phyloP scores from a whole-genome alignment of 2,797 vertebrate species.

The Sorex maritimensis region DNA sequence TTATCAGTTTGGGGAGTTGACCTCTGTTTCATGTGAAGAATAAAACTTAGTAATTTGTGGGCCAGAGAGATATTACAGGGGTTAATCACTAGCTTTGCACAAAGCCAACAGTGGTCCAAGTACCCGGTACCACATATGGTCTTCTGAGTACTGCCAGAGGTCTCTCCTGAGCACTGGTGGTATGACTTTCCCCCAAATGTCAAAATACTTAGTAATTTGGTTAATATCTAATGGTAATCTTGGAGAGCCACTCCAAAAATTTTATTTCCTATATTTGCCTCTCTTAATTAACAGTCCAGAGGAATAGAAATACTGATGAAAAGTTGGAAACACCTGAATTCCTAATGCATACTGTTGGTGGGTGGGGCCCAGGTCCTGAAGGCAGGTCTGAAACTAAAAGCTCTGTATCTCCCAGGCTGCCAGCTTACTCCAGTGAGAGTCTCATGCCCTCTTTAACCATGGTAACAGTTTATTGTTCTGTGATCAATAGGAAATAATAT shows the following conservation, averaged over 20 bases:
- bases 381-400: neutral
- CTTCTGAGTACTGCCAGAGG: too few species aligned
- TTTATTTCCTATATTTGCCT: neutral
- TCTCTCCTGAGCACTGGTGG: too few species aligned
- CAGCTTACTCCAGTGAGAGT: neutral
- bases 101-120: too few species aligned
- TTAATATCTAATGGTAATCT: neutral
- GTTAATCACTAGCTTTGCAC: too few species aligned
- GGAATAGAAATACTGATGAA: neutral
- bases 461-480: neutral
- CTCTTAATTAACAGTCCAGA: neutral
- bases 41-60: neutral
- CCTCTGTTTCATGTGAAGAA: constrained; percentile 26
- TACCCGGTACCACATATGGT: too few species aligned
- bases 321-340: neutral
- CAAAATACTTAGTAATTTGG: too few species aligned
- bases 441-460: neutral
- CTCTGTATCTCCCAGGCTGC: too few species aligned
- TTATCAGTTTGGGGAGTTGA: constrained; percentile 44
- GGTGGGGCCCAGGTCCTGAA: neutral
- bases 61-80: too few species aligned
- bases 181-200: too few species aligned
- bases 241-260: constrained; percentile 24
- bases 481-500: too few species aligned
- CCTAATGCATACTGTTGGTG: neutral